Percentiles rank a stretch among this genome's conserved stretches.
Evolutionary conservation across 1,140 invertebrate genomes (phyloP).

Genomic region (Scaptodrosophila lebanonensis): DNA sequence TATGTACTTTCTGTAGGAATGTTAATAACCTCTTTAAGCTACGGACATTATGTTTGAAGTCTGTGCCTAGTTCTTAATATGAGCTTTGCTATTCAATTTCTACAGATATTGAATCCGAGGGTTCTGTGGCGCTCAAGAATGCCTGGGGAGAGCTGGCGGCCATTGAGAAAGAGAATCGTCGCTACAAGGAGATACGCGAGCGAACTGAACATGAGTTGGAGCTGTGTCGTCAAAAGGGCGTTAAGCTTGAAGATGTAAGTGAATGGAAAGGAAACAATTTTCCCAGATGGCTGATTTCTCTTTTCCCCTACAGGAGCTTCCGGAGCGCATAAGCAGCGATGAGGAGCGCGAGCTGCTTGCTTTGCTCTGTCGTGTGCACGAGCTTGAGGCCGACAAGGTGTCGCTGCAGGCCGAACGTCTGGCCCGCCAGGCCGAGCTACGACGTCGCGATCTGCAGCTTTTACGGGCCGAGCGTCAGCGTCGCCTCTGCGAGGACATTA

Average conservation of each 20-base stretch:
- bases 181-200: constrained; percentile 85
- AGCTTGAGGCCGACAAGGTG: constrained; percentile 92
- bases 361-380: constrained; percentile 91
- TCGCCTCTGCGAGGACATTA: constrained; percentile 93
- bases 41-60: no score
- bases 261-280: rapidly evolving
- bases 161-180: constrained; percentile 90
- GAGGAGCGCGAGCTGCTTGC: constrained; percentile 90
- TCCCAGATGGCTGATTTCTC: no score
- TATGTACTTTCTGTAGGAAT: no score
- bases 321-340: constrained; percentile 87
- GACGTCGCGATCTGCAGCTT: constrained; percentile 88
- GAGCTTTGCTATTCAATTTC: background rate
- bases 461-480: constrained; percentile 90
- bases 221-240: constrained; percentile 84
- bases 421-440: constrained; percentile 89
- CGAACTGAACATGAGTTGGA: constrained; percentile 89
- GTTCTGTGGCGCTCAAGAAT: constrained; percentile 86
- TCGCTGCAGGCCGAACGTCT: constrained; percentile 91
- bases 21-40: no score
- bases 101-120: constrained; percentile 79
- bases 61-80: no score
- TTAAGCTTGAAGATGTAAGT: constrained; percentile 88
- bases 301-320: constrained; percentile 83
- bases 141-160: constrained; percentile 90